Evolutionary conservation across 2,113 vertebrate species (phyloP).

Genomic region (Pionites leucogaster): DNA sequence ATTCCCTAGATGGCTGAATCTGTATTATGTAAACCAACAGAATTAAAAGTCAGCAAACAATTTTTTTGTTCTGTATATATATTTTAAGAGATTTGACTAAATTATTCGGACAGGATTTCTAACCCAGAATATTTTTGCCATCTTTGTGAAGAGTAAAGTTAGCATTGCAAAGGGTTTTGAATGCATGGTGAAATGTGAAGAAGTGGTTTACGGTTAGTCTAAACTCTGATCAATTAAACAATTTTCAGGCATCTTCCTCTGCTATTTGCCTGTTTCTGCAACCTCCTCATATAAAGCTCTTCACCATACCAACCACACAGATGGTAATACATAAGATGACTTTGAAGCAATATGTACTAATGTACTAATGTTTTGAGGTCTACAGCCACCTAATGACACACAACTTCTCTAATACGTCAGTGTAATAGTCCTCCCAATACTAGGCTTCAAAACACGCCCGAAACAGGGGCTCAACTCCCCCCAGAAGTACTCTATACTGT

Average conservation of each 20-base stretch:
- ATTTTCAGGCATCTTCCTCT: not conserved
- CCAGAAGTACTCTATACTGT: rapidly evolving
- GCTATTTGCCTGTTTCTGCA: not conserved
- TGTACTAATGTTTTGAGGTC: not conserved
- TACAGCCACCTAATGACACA: not conserved
- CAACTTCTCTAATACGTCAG: rapidly evolving
- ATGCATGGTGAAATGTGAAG: rapidly evolving
- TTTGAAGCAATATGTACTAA: rapidly evolving
- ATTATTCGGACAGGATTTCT: not conserved
- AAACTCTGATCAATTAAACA: not conserved
- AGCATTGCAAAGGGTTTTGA: not conserved
- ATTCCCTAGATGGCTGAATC: not conserved
- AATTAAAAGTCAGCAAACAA: not conserved
- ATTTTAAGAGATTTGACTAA: not conserved
- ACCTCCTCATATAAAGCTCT: not conserved
- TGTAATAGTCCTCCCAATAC: too few relatives aligned
- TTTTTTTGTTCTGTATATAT: not conserved
- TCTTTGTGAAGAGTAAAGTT: not conserved
- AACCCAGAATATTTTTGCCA: rapidly evolving
- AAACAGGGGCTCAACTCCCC: not conserved
- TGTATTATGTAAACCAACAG: not conserved
- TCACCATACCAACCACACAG: too few relatives aligned
- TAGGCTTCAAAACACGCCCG: rapidly evolving
- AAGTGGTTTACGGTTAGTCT: not conserved
- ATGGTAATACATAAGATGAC: rapidly evolving